Conservation (phyloP, 2,797 vertebrate species). For the Crax fasciolata region DNA sequence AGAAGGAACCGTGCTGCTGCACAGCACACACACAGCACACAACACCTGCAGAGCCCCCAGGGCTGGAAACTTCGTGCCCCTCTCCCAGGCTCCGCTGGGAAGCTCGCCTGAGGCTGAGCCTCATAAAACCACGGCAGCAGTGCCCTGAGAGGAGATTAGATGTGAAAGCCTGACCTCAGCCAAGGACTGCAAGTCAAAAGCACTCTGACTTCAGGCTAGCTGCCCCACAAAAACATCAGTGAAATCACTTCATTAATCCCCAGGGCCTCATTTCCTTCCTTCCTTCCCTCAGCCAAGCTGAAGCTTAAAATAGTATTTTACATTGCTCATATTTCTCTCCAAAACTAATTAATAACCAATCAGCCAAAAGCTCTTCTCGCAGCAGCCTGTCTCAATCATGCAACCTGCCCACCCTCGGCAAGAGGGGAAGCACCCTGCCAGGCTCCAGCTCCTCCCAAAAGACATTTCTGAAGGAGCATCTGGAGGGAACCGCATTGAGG, state of each 20-base stretch:
- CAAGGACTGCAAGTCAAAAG: neutral
- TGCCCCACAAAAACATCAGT: conserved; percentile 41
- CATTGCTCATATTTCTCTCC: conserved; percentile 25
- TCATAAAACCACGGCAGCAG: neutral
- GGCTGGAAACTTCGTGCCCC: rapidly evolving
- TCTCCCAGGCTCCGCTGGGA: neutral
- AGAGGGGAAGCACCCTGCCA: neutral
- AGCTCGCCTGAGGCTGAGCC: neutral
- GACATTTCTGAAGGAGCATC: neutral
- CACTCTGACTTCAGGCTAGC: conserved; percentile 17
- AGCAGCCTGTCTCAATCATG: neutral
- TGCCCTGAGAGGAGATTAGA: conserved; percentile 8
- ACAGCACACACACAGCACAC: rapidly evolving
- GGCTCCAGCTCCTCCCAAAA: neutral
- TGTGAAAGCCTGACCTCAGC: conserved; percentile 14
- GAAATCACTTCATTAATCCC: conserved; percentile 63
- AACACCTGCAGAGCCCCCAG: neutral
- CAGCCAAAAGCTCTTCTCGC: neutral
- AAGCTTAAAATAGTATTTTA: conserved; percentile 60
- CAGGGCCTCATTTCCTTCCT: conserved; percentile 30
- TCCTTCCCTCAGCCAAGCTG: conserved; percentile 43
- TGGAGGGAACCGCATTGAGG: neutral
- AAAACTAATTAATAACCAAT: conserved; percentile 29
- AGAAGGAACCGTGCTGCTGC: neutral
- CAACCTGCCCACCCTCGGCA: conserved; percentile 31